Evolutionary conservation across 2,113 vertebrate genomes (phyloP), one percentile per base, ranked within the genome.

Genomic region (Rhea pennata): DNA sequence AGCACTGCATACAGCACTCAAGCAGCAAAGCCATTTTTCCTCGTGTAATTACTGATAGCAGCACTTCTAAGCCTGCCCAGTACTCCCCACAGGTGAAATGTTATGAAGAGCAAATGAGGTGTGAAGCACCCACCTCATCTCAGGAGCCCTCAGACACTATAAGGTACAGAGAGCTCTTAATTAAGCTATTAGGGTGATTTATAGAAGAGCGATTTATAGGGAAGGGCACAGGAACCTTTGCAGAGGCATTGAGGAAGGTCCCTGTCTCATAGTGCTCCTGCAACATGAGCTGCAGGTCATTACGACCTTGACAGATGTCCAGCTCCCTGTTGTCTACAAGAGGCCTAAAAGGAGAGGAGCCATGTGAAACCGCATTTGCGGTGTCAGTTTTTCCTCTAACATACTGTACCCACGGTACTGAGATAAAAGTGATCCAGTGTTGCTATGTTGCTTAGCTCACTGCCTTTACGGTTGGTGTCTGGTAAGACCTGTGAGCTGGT

Each of bases 111-210:
- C 74, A 84, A 88, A 93, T 46, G 21, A 74, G 53, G 78, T 42
- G 67, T 82, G 85, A 95, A 93, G 82, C 33, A 44, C 58, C 33
- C 66, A 67, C 26, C 74, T 93, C 87, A 79, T 82, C 84, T 79
- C 66, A 79, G 75, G 33, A 91, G 42, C 78, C 66, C 61, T 87
- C 85, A 76, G 67, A 62, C 59, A 53, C 9, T 40, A 51, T 10
- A 79, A 76, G 58, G 53, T 78, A 85, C 64, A 70, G 58, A 88
- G 56, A 87, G 33, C 67, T 85, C 71, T 90, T 90, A 88, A 94
- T 93, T 90, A 85, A 78, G 67, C 50, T 90, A 73, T 44, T 4
- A 8, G 3, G 62, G 62, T 39, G 36, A 36, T 36, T 36, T 36
- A 88, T 76, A 62, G 75, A 88, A 64, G 9, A 51, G 74, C 4